Conservation (phyloP, 2,113 vertebrate genomes). For the Hassar affinis region DNA sequence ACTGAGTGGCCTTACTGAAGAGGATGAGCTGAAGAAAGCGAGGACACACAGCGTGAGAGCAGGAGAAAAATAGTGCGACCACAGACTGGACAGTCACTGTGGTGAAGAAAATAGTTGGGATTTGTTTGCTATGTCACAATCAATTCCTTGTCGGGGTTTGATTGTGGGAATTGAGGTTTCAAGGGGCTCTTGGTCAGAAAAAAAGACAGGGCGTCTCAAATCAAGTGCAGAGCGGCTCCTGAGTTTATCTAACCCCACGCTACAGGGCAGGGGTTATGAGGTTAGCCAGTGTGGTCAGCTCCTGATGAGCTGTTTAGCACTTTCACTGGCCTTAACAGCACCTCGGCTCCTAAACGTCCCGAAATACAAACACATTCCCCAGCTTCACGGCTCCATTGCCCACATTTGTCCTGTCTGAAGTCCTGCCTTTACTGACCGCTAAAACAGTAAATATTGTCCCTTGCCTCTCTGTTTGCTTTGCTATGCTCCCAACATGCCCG, state of each 20-base stretch:
- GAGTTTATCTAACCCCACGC: conserved; percentile 49
- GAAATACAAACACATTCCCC: conserved; percentile 57
- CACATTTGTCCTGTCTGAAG: conserved; percentile 6
- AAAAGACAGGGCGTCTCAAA: conserved; percentile 29
- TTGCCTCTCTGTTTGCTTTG: conserved; percentile 50
- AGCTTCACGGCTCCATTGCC: conserved; percentile 47
- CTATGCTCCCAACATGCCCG: neutral
- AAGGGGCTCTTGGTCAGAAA: conserved; percentile 26
- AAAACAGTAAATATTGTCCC: conserved; percentile 65
- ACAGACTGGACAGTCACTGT: conserved; percentile 62
- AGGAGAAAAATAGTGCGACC: conserved; percentile 44
- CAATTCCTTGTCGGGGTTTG: conserved; percentile 30
- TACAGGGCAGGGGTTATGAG: conserved; percentile 41
- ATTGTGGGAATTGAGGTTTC: conserved; percentile 42
- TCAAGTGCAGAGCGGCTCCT: conserved; percentile 35
- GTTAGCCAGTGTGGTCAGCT: conserved; percentile 41
- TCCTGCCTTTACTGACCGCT: conserved; percentile 45
- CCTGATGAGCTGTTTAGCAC: conserved; percentile 51
- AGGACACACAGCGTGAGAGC: conserved; percentile 22
- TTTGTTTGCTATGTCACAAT: conserved; percentile 33
- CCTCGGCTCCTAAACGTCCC: conserved; percentile 41
- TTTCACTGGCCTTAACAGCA: conserved; percentile 43
- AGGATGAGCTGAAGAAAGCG: conserved; percentile 57
- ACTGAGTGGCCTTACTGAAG: conserved; percentile 57
- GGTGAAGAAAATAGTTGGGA: conserved; percentile 37